Evolutionary conservation across 2,888 invertebrate species (phyloP), one percentile per base, ranked within the genome.

Genomic region (Hermaeophaga mercurialis): DNA sequence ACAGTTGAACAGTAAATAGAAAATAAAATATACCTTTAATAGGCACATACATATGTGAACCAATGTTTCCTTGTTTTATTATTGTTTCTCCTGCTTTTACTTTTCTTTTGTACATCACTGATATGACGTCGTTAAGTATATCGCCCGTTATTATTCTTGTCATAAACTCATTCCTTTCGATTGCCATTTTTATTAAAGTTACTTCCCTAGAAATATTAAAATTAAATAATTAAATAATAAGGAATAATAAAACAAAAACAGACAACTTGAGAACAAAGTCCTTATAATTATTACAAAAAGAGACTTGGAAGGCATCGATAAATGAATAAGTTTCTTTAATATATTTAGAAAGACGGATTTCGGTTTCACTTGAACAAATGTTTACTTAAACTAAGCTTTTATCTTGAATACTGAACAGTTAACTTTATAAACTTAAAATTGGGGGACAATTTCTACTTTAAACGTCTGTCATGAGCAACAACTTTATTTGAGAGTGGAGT

Each of bases 41-140:
- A 0, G 91, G 91, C 1, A 94, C 91, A 72, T 85, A 96, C 36
- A 96, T 82, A 72, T 94, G 90, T 50, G 91, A 89, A 19, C 95
- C 76, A 18, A 63, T 63, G n/a, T 72, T 67, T 0, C 75, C 75
- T 65, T 78, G 71, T 45, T 62, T 65, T 14, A 77, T 73, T 17
- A 78, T 65, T 11, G 63, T 59, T 48, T 74, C 70, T 6, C 70
- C 67, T 1, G 67, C 68, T 43, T 58, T 48, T 18, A 75, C 61
- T 7, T 67, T 61, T 53, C 66, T 63, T 9, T 65, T 39, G 56
- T 72, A 72, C 75, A 78, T 75, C 7, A 70, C 70, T 19, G 73
- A 72, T 1, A 76, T 63, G 1, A 75, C 69, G 9, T 67, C 63
- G 52, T 74, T 61, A 4, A 76, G 59, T 18, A 69, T 62, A 22